Conservation (phyloP, 2,113 vertebrate genomes). For the Rallus limicola region DNA sequence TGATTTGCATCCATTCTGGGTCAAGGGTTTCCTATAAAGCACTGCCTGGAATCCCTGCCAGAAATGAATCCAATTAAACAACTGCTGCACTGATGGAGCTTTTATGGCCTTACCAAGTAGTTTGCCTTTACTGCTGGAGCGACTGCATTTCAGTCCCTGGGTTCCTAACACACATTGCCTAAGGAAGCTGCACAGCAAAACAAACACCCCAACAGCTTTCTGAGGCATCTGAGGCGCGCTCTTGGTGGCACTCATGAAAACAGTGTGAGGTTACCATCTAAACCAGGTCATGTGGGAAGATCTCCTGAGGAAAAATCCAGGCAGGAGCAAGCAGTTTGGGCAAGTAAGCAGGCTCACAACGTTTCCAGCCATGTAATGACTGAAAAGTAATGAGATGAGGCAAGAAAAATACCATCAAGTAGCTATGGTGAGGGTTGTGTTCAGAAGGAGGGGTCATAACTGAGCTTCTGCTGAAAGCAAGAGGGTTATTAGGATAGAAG, state of each 20-base stretch:
- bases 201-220: neutral
- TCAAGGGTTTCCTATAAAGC: neutral
- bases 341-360: neutral
- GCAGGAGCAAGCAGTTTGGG: neutral
- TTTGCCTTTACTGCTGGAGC: neutral
- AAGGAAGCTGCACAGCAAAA: neutral
- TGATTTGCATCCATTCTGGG: neutral
- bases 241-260: neutral
- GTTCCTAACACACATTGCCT: neutral
- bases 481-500: neutral
- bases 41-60: neutral
- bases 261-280: neutral
- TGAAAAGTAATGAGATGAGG: neutral
- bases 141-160: neutral
- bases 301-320: neutral
- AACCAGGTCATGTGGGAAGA: neutral
- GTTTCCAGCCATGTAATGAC: neutral
- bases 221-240: neutral
- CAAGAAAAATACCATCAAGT: slow-evolving; percentile 11
- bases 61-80: neutral
- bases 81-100: neutral
- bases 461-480: neutral
- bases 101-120: neutral
- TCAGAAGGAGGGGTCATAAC: neutral
- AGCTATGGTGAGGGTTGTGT: neutral